Percentiles rank a stretch among this genome's conserved stretches.
These are phyloP conservation scores for Paradoxurus hermaphroditus DNA, from an alignment of 2,113 vertebrate genomes.

Conservation along the genomic window DNA sequence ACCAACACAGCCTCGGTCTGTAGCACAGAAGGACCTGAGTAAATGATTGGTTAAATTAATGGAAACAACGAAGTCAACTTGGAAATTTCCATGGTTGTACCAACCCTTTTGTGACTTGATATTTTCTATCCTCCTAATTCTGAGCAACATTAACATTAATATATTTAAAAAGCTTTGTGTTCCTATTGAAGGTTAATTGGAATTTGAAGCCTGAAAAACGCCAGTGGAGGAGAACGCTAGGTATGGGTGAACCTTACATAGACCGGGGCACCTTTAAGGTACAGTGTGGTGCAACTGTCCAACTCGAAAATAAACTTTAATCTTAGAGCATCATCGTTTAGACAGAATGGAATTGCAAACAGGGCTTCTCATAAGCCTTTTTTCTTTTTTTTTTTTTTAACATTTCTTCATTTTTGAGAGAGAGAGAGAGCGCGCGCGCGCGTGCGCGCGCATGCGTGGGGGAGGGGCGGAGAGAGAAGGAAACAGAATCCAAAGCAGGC, in stretches of 20 bases:
- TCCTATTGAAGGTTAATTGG: neutral
- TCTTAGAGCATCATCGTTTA: neutral
- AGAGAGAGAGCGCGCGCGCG: no score
- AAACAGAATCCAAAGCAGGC: no score
- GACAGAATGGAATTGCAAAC: neutral
- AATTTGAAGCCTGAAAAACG: neutral
- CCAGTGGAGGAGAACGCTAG: neutral
- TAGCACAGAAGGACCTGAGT: neutral
- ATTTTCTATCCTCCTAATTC: no score
- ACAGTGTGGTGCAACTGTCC: no score
- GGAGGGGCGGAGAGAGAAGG: no score
- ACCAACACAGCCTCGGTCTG: neutral
- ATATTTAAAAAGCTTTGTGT: neutral
- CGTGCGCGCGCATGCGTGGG: no score
- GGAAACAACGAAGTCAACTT: neutral
- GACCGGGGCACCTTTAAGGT: neutral
- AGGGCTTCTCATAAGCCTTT: neutral
- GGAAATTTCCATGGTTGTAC: neutral
- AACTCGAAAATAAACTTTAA: neutral
- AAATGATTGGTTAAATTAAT: neutral
- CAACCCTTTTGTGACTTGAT: neutral
- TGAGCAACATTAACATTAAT: neutral
- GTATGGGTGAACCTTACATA: neutral
- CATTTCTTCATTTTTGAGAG: no score
- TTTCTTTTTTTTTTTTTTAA: neutral